Base-by-base conservation (phyloP, 2,113 vertebrate species). In the Hippocampus comes region DNA sequence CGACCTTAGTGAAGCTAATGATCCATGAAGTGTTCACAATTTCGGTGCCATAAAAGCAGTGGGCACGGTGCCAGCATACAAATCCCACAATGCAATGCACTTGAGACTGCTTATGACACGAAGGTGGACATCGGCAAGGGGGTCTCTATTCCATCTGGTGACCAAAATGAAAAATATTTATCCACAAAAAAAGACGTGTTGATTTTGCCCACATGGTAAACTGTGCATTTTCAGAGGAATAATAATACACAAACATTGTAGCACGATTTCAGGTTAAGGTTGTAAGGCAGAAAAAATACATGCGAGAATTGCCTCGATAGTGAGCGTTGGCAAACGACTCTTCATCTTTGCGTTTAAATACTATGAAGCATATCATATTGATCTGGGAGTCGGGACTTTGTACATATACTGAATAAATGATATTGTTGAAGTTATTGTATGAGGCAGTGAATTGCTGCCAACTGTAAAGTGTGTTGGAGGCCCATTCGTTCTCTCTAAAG, bases 351-450 rank as follows among this genome's bases (percentile, higher is more conserved):
- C 6, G 18, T 18, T 51, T 20, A 51, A 51, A 51, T 51, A 51
- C 18, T 72, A 74, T 81, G 79, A 77, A 75, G 61, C 77, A 64
- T 46, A 77, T 88, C 51, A 77, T 88, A 86, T 89, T 90, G 82
- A 88, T 84, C 68, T 80, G 84, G 83, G 86, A 86, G 67, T 81
- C 81, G 82, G 80, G 56, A 75, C 38, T 69, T 27, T 34, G 59
- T 60, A 18, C 25, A 60, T 27, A 14, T 12, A n/a, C 48, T 57
- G n/a, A 12, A 12, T 12, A 25, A 12, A 25, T 57, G n/a, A 17
- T 2, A 30, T 30, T 55, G 21, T 55, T 55, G 20, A 55, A 9
- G 53, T 56, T 56, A 56, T 56, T 56, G 21, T 56, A n/a, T 56
- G 21, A 23, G n/a, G 21, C n/a, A 23, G 21, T 23, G 53, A 56